Conservation (phyloP, 2,888 invertebrate species). For the Chymomyza fuscimana region DNA sequence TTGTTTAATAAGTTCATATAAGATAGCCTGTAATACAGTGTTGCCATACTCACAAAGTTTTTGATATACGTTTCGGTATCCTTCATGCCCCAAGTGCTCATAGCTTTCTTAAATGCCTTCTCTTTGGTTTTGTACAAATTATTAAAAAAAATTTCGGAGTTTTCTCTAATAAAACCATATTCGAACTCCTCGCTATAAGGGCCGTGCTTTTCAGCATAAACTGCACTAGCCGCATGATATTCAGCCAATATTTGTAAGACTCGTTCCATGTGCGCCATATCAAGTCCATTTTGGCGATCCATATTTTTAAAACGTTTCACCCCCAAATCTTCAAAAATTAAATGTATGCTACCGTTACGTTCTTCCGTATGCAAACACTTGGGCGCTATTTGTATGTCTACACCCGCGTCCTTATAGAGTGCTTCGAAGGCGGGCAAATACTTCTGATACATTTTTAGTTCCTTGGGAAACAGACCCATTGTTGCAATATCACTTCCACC, state of each 20-base stretch:
- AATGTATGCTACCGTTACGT: constrained; percentile 49
- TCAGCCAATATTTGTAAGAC: constrained; percentile 71
- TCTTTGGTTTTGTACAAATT: constrained; percentile 24
- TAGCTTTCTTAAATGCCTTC: constrained; percentile 51
- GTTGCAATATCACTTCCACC: constrained; percentile 55
- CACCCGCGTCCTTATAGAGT: constrained; percentile 65
- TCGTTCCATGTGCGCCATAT: constrained; percentile 65
- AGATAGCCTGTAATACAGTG: too few relatives aligned
- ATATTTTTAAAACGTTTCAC: constrained; percentile 56
- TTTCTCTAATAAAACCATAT: constrained; percentile 45
- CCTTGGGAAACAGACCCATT: constrained; percentile 72
- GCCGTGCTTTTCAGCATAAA: constrained; percentile 66
- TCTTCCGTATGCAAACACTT: constrained; percentile 62
- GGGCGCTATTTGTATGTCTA: constrained; percentile 65
- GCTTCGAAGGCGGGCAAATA: constrained; percentile 72
- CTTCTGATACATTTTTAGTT: constrained; percentile 68
- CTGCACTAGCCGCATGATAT: constrained; percentile 76
- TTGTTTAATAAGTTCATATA: not conserved
- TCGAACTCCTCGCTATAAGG: constrained; percentile 54
- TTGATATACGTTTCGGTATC: constrained; percentile 58
- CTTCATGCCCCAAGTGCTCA: constrained; percentile 61
- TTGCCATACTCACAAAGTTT: constrained; percentile 48
- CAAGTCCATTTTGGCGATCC: constrained; percentile 69
- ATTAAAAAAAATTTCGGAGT: constrained; percentile 7
- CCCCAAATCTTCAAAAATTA: constrained; percentile 74